Evolutionary conservation across 2,113 vertebrate species (phyloP).

Genomic region (Thunnus maccoyii): DNA sequence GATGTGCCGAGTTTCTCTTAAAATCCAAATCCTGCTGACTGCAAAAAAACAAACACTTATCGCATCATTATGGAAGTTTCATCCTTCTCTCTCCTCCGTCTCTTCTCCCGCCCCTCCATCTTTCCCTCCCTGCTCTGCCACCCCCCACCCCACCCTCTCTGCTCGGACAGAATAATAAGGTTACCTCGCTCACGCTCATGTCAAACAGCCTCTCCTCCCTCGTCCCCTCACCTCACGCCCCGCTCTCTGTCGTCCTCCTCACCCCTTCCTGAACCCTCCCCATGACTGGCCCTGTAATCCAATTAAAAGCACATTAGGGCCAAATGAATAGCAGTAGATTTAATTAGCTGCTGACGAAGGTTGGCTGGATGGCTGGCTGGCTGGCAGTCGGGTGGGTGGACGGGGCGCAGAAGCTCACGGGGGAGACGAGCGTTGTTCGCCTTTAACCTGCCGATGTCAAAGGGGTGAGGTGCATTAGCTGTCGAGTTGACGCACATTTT

Average conservation of each 20-base stretch:
- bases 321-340: conserved; percentile 84
- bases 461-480: conserved; percentile 16
- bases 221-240: conserved; percentile 53
- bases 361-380: conserved; percentile 56
- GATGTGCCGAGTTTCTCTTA: conserved; percentile 49
- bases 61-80: conserved; percentile 47
- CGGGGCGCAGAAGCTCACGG: conserved; percentile 11
- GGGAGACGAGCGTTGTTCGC: background rate
- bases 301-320: conserved; percentile 86
- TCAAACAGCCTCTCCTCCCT: conserved; percentile 58
- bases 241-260: conserved; percentile 62
- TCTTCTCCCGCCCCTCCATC: background rate
- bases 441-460: conserved; percentile 42
- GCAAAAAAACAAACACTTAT: conserved; percentile 48
- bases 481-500: conserved; percentile 28
- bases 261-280: conserved; percentile 72
- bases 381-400: conserved; percentile 33
- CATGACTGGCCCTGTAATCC: conserved; percentile 79
- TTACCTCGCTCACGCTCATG: conserved; percentile 59
- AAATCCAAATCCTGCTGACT: conserved; percentile 60
- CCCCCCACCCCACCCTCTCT: too few relatives aligned
- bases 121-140: background rate
- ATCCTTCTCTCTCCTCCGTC: conserved; percentile 1
- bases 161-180: conserved; percentile 50
- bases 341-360: conserved; percentile 84